Evolutionary conservation across 2,797 vertebrate species (phyloP).

Genomic region (Falco biarmicus): DNA sequence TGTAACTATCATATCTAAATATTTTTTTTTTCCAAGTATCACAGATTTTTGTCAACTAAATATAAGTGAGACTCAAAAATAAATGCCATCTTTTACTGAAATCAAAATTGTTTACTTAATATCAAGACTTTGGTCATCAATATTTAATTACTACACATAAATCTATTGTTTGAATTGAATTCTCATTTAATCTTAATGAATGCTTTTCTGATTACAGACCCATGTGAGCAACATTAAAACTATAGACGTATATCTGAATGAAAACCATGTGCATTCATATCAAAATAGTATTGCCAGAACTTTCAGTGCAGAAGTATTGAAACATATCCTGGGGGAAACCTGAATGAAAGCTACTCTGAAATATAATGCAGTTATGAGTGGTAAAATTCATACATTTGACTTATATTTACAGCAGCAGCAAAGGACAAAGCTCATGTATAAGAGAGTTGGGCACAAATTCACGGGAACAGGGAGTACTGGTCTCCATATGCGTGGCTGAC

Average conservation of each 20-base stretch:
- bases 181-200: not conserved
- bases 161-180: not conserved
- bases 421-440: not conserved
- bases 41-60: not conserved
- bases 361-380: not conserved
- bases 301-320: not conserved
- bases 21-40: not conserved
- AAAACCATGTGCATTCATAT: not conserved
- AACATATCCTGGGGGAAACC: not conserved
- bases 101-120: not conserved
- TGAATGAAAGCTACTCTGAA: not conserved
- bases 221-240: not conserved
- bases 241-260: not conserved
- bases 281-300: not conserved
- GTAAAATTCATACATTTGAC: not conserved
- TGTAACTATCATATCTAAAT: not conserved
- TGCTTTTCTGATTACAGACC: slow-evolving; percentile 1
- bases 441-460: not conserved
- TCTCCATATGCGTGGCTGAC: not conserved
- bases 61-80: not conserved
- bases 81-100: not conserved
- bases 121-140: not conserved
- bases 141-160: not conserved
- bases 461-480: not conserved
- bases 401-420: not conserved